These are phyloP conservation scores for Picathartes gymnocephalus DNA, from an alignment of 2,113 vertebrate species.

Conservation along the genomic window DNA sequence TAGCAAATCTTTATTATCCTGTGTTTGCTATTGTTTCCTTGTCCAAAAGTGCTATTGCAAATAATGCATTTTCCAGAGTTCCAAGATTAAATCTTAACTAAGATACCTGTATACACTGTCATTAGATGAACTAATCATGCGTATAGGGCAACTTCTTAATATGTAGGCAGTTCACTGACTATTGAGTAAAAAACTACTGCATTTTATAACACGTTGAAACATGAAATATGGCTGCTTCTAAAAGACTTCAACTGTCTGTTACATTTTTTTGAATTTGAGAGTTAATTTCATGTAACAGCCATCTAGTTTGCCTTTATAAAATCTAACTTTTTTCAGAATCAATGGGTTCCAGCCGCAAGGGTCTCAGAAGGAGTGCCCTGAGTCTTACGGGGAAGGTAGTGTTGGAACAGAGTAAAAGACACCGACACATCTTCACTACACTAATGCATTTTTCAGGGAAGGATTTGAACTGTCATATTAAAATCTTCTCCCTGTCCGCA, in stretches of 20 bases:
- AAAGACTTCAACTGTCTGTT: background rate
- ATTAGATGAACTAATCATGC: background rate
- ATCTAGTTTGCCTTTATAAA: background rate
- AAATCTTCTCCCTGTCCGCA: background rate
- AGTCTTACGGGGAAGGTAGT: background rate
- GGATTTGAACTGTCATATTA: background rate
- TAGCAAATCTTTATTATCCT: background rate
- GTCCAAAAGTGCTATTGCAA: background rate
- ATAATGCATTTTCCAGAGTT: background rate
- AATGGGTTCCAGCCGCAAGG: background rate
- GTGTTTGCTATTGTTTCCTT: background rate
- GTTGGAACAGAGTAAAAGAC: background rate
- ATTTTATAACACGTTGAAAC: background rate
- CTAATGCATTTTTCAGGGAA: background rate
- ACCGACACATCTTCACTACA: background rate
- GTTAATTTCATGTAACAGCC: background rate
- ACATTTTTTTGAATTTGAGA: background rate
- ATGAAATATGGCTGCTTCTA: background rate
- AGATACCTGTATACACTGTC: background rate
- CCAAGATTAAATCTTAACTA: background rate
- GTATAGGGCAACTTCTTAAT: background rate
- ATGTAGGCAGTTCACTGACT: background rate
- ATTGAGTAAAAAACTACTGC: background rate
- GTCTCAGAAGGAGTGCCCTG: background rate
- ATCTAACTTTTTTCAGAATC: background rate